Percentiles rank a stretch among this genome's conserved stretches.
phyloP scores from a whole-genome alignment of 2,888 invertebrate genomes.

The Epinotia brunnichana region DNA sequence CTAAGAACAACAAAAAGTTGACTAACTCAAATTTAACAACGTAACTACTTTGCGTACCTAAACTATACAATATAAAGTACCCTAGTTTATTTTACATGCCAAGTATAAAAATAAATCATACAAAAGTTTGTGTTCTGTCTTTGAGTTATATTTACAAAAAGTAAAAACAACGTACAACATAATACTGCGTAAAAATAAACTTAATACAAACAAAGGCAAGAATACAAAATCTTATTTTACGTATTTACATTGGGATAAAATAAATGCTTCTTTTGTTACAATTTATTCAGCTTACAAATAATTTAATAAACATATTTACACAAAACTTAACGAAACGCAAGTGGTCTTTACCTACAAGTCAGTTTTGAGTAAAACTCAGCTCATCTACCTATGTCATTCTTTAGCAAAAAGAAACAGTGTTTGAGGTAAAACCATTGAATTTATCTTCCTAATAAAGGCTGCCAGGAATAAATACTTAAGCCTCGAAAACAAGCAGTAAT shows the following conservation, averaged over 20 bases:
- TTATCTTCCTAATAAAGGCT: slow-evolving; percentile 32
- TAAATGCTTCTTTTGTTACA: slow-evolving; percentile 47
- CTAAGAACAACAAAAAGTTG: slow-evolving; percentile 10
- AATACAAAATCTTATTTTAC: slow-evolving; percentile 39
- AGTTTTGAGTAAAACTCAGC: not conserved
- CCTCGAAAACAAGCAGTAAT: slow-evolving; percentile 41
- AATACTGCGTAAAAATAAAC: slow-evolving; percentile 40
- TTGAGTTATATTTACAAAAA: slow-evolving; percentile 41
- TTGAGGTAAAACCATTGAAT: not conserved
- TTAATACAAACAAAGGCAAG: slow-evolving; percentile 36
- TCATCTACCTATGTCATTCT: not conserved
- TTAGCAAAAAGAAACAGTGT: not conserved
- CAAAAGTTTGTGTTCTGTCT: slow-evolving; percentile 35
- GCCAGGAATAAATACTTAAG: slow-evolving; percentile 27
- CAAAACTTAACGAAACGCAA: slow-evolving; percentile 39
- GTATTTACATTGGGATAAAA: slow-evolving; percentile 40
- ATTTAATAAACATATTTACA: slow-evolving; percentile 44
- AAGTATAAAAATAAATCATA: slow-evolving; percentile 24
- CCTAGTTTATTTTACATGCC: slow-evolving; percentile 1
- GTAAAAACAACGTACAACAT: slow-evolving; percentile 37
- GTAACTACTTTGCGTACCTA: slow-evolving; percentile 25
- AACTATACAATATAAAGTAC: slow-evolving; percentile 38
- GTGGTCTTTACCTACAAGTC: not conserved
- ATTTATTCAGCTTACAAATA: slow-evolving; percentile 47
- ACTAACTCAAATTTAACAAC: slow-evolving; percentile 30